Evolutionary conservation across 2,797 vertebrate genomes (phyloP).

Genomic region (Fringilla coelebs): DNA sequence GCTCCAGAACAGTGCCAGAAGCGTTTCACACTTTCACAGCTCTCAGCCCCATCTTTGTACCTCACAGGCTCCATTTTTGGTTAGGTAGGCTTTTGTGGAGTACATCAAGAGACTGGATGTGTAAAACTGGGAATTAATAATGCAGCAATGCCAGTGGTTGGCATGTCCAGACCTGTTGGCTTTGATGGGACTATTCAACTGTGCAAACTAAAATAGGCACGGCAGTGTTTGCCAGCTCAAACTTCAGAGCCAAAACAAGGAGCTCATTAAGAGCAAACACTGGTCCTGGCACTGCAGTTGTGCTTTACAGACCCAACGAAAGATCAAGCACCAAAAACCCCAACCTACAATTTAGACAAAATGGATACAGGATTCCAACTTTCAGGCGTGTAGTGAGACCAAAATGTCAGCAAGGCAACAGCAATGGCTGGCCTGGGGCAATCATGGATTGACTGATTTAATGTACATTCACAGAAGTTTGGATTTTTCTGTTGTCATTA

Average conservation of each 20-base stretch:
- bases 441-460: background rate
- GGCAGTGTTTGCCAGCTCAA: background rate
- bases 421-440: background rate
- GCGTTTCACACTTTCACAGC: background rate
- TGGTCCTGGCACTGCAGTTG: background rate
- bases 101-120: background rate
- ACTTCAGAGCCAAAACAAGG: background rate
- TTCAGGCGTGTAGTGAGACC: background rate
- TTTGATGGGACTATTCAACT: background rate
- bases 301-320: background rate
- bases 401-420: background rate
- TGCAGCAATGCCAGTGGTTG: background rate
- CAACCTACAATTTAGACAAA: background rate
- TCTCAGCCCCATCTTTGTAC: background rate
- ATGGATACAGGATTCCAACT: background rate
- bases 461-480: background rate
- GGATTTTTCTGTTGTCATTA: background rate
- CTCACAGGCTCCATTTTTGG: background rate
- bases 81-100: background rate
- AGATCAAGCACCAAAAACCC: background rate
- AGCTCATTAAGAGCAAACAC: background rate
- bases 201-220: background rate
- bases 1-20: background rate
- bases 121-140: background rate
- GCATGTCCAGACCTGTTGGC: background rate